Conservation (phyloP, 2,888 invertebrate genomes). For the Heliothis peltigera region DNA sequence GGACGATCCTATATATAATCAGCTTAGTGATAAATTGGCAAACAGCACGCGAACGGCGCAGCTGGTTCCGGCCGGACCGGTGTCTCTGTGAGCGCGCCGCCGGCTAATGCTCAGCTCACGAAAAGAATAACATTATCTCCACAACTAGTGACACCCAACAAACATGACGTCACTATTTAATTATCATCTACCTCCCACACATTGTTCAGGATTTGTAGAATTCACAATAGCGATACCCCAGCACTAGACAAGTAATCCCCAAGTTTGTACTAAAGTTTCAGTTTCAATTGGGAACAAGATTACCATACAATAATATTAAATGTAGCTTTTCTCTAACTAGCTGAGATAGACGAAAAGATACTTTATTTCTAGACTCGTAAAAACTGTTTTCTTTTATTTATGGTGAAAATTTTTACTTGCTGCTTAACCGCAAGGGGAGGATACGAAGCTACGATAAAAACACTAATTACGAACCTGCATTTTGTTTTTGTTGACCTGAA, state of each 20-base stretch:
- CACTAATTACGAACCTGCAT: slow-evolving; percentile 69
- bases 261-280: slow-evolving; percentile 59
- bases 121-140: slow-evolving; percentile 51
- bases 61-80: slow-evolving; percentile 80
- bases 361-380: slow-evolving; percentile 58
- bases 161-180: slow-evolving; percentile 29
- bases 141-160: slow-evolving; percentile 27
- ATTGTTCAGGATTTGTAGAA: slow-evolving; percentile 42
- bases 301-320: slow-evolving; percentile 59
- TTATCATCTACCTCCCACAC: slow-evolving; percentile 32
- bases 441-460: slow-evolving; percentile 67
- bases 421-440: slow-evolving; percentile 64
- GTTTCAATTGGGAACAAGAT: slow-evolving; percentile 62
- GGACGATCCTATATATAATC: slow-evolving; percentile 88
- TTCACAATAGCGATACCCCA: slow-evolving; percentile 46
- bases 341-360: slow-evolving; percentile 34
- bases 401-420: slow-evolving; percentile 64
- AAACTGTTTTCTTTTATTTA: slow-evolving; percentile 63
- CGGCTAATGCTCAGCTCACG: slow-evolving; percentile 47
- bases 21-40: slow-evolving; percentile 90
- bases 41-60: slow-evolving; percentile 88
- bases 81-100: slow-evolving; percentile 46
- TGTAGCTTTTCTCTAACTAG: slow-evolving; percentile 38
- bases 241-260: slow-evolving; percentile 48
- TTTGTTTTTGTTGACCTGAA: slow-evolving; percentile 62